A percentile compares a stretch with the other conserved stretches of the same genome.
Evolutionary conservation across 2,888 invertebrate genomes (phyloP).

Genomic region (Mimumesa dahlbomi): DNA sequence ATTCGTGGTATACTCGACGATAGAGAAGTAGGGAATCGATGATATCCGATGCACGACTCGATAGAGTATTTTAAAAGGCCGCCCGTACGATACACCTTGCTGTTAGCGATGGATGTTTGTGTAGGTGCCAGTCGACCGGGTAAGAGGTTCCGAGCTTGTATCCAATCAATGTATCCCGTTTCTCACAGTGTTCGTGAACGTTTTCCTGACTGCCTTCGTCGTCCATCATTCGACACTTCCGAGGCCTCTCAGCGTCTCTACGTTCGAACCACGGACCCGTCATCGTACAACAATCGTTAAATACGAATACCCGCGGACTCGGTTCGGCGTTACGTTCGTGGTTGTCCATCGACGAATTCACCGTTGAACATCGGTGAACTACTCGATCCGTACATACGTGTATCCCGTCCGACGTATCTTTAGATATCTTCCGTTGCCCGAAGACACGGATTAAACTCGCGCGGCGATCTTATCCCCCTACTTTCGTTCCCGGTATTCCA

Average conservation of each 20-base stretch:
- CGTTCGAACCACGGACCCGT: conserved; percentile 35
- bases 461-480: background rate
- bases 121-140: conserved; percentile 64
- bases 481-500: background rate
- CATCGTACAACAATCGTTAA: conserved; percentile 41
- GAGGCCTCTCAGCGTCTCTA: conserved; percentile 40
- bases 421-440: background rate
- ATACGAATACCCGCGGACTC: conserved; percentile 45
- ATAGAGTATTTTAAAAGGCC: conserved; percentile 47
- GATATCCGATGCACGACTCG: conserved; percentile 61
- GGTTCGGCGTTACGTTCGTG: conserved; percentile 6
- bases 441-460: background rate
- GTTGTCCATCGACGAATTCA: background rate
- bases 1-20: conserved; percentile 12
- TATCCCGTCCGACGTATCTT: too few species aligned
- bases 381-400: too few species aligned
- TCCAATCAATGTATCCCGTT: conserved; percentile 59
- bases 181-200: conserved; percentile 35
- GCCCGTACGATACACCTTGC: conserved; percentile 51
- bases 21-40: conserved; percentile 45
- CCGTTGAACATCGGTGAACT: too few species aligned
- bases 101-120: conserved; percentile 57
- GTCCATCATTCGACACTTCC: conserved; percentile 56
- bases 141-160: conserved; percentile 58
- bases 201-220: conserved; percentile 47